Conservation (phyloP, 2,888 invertebrate species). For the Notodonta ziczac region DNA sequence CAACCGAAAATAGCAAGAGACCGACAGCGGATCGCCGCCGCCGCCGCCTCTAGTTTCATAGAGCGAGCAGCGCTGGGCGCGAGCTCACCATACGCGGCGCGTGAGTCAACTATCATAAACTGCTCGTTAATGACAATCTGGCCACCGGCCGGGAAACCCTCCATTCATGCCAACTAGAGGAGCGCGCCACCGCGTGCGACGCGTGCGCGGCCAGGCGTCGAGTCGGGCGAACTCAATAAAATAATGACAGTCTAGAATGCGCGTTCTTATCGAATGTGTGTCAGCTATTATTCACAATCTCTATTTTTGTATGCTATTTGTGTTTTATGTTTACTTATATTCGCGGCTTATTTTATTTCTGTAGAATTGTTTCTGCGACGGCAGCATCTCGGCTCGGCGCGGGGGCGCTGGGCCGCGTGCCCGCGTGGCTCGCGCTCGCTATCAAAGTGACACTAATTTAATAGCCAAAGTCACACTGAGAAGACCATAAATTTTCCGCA, state of each 20-base stretch:
- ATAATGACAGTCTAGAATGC: conserved; percentile 47
- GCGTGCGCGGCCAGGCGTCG: conserved; percentile 25
- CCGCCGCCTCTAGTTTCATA: not conserved
- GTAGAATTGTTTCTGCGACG: conserved; percentile 33
- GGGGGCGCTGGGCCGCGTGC: conserved; percentile 1
- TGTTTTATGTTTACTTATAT: conserved; percentile 58
- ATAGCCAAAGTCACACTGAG: conserved; percentile 52
- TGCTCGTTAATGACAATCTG: conserved; percentile 19
- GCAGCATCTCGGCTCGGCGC: not conserved
- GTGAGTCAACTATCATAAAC: conserved; percentile 14
- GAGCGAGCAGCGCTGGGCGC: conserved; percentile 2
- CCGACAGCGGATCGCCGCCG: not conserved
- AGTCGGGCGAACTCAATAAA: conserved; percentile 43
- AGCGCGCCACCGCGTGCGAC: conserved; percentile 10
- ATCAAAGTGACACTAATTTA: conserved; percentile 45
- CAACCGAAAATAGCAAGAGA: conserved; percentile 1
- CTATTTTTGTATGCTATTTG: conserved; percentile 66
- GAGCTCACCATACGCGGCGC: not conserved
- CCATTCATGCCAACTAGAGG: conserved; percentile 13
- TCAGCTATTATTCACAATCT: conserved; percentile 67
- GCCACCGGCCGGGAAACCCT: conserved; percentile 24
- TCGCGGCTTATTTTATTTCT: conserved; percentile 44
- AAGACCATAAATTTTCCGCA: conserved; percentile 51
- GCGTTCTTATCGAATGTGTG: conserved; percentile 54
- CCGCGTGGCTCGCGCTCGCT: conserved; percentile 8